Conservation (phyloP, 2,113 vertebrate species). For the Onychostruthus taczanowskii region DNA sequence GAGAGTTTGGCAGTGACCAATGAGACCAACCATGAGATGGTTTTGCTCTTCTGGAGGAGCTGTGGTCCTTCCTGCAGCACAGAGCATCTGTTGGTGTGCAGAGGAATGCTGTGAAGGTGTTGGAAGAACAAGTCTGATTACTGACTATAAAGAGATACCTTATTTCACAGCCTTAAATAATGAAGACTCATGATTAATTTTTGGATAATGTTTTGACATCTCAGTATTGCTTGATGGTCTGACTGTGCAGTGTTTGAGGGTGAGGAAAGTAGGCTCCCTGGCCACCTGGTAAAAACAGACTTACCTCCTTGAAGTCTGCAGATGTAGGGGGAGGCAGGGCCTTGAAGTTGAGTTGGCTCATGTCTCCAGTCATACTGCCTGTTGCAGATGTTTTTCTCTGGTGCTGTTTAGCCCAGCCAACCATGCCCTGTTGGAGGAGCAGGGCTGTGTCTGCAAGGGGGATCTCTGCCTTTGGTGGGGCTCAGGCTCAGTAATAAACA, state of each 20-base stretch:
- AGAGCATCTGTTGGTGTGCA: not conserved
- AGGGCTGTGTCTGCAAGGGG: not conserved
- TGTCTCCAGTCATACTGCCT: not conserved
- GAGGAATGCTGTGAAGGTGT: rapidly evolving
- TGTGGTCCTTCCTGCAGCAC: not conserved
- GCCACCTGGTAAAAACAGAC: not conserved
- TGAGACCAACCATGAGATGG: not conserved
- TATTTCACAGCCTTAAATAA: not conserved
- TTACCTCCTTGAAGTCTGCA: not conserved
- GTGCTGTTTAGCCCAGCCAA: not conserved
- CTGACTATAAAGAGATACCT: not conserved
- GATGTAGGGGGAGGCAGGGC: not conserved
- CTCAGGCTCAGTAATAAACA: not conserved
- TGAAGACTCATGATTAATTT: not conserved
- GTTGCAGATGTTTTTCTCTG: not conserved
- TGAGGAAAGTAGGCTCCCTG: not conserved
- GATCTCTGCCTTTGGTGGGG: not conserved
- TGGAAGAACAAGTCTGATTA: not conserved
- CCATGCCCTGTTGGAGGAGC: not conserved
- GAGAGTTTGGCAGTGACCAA: not conserved
- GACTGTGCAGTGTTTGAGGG: not conserved
- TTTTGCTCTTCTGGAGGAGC: not conserved
- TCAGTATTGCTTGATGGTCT: not conserved
- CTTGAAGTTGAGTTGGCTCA: not conserved
- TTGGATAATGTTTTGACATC: not conserved